Evolutionary conservation across 2,113 vertebrate genomes (phyloP).

Genomic region (Cephalophus harveyi): DNA sequence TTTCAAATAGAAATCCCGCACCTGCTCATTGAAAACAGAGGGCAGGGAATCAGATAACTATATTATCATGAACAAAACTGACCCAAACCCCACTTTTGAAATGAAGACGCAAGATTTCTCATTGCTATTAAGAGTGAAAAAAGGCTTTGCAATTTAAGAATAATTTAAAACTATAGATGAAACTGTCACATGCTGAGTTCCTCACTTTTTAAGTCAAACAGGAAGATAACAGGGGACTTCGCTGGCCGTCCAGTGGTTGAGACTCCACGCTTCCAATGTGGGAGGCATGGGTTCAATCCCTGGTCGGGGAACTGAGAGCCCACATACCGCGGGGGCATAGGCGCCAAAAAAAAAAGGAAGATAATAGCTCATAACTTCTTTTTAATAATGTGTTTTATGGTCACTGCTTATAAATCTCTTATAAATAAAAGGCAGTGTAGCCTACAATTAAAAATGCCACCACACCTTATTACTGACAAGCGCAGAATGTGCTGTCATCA

Average conservation of each 20-base stretch:
- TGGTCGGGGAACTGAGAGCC: neutral
- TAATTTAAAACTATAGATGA: neutral
- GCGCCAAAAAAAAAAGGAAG: neutral
- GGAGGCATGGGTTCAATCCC: neutral
- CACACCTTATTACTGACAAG: neutral
- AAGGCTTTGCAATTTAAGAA: neutral
- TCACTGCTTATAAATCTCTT: neutral
- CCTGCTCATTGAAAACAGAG: constrained; percentile 74
- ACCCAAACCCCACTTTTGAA: neutral
- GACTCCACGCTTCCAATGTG: neutral
- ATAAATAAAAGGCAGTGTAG: neutral
- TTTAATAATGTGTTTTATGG: neutral
- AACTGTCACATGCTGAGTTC: neutral
- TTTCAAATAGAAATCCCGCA: constrained; percentile 85
- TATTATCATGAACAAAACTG: neutral
- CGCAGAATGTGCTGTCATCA: neutral
- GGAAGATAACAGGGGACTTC: neutral
- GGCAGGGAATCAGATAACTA: neutral
- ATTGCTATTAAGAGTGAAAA: neutral
- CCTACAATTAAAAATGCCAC: neutral
- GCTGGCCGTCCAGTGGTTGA: neutral
- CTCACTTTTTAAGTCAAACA: neutral
- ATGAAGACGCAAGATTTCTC: neutral
- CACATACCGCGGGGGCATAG: accelerated
- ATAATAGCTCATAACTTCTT: neutral